phyloP scores from a whole-genome alignment of 2,888 invertebrate species.

The Craniophora ligustri region DNA sequence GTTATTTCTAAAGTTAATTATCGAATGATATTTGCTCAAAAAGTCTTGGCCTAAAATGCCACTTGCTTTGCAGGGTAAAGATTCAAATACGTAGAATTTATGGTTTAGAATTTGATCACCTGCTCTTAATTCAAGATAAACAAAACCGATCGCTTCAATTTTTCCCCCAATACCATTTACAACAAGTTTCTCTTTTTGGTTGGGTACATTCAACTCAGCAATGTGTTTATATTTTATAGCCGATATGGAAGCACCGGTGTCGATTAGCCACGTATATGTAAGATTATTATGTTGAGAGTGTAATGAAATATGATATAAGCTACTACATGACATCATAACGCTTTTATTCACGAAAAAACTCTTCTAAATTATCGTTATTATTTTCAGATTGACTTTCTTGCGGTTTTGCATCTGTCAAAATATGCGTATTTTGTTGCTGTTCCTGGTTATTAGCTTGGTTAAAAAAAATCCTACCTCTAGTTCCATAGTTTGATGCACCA shows the following conservation, averaged over 20 bases:
- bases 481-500: neutral
- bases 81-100: constrained; percentile 13
- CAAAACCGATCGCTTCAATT: constrained; percentile 5
- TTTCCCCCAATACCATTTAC: constrained; percentile 14
- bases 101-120: neutral
- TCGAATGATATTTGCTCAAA: neutral
- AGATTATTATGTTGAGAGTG: neutral
- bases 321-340: constrained; percentile 4
- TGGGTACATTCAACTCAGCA: neutral
- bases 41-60: constrained; percentile 16
- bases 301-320: neutral
- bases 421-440: neutral
- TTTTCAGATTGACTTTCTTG: constrained; percentile 2
- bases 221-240: constrained; percentile 6
- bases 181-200: neutral
- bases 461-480: neutral
- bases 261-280: constrained; percentile 3
- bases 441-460: neutral
- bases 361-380: neutral
- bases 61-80: constrained; percentile 7
- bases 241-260: constrained; percentile 7
- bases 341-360: constrained; percentile 19
- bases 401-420: neutral
- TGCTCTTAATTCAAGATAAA: neutral
- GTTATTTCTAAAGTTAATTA: neutral